phyloP scores from a whole-genome alignment of 2,797 vertebrate species.

The Acipenser transmontanus region DNA sequence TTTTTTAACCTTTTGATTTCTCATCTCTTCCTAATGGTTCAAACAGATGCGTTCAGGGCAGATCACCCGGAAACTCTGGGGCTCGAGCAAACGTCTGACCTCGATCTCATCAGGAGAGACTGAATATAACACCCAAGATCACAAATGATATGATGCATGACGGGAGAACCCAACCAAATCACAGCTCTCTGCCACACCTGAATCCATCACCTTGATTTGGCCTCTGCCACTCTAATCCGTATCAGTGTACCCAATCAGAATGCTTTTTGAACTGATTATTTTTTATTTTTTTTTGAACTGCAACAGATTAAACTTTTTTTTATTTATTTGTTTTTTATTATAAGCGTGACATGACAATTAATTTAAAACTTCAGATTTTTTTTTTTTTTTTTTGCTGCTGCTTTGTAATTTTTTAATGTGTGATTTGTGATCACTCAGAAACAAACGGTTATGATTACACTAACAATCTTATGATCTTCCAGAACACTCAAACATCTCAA shows the following conservation, averaged over 20 bases:
- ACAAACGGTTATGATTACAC: too few relatives aligned
- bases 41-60: conserved; percentile 90
- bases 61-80: conserved; percentile 94
- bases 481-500: too few relatives aligned
- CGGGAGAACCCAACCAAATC: conserved; percentile 5
- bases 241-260: conserved; percentile 24
- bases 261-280: background rate
- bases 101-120: conserved; percentile 93
- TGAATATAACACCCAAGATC: conserved; percentile 82
- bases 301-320: background rate
- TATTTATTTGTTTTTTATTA: too few relatives aligned
- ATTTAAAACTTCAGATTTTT: too few relatives aligned
- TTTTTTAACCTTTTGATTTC: conserved; percentile 28
- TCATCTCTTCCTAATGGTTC: conserved; percentile 53
- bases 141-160: conserved; percentile 50
- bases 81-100: conserved; percentile 85
- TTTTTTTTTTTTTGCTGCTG: too few relatives aligned
- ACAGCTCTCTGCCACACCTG: conserved; percentile 32
- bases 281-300: background rate
- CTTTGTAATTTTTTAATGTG: too few relatives aligned
- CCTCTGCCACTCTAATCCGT: conserved; percentile 43
- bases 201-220: conserved; percentile 41
- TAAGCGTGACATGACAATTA: too few relatives aligned
- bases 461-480: too few relatives aligned
- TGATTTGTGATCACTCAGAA: too few relatives aligned